Evolutionary conservation across 2,888 invertebrate species (phyloP).

Genomic region (Merodon equestris): DNA sequence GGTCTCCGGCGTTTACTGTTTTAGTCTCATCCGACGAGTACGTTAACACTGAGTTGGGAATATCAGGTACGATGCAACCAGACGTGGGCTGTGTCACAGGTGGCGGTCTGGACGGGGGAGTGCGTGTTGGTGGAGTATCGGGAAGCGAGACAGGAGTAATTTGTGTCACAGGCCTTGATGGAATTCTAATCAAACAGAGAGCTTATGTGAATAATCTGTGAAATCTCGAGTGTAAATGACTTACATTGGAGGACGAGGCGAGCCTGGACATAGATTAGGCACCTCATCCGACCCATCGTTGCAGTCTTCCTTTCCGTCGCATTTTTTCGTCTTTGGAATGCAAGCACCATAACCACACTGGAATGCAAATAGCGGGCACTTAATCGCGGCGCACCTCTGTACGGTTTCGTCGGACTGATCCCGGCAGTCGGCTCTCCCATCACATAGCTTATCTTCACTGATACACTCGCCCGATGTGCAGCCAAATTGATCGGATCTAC

Average conservation of each 20-base stretch:
- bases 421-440: conserved; percentile 75
- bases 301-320: conserved; percentile 71
- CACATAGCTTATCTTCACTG: conserved; percentile 71
- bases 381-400: conserved; percentile 50
- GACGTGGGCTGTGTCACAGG: neutral
- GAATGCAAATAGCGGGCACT: conserved; percentile 72
- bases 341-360: conserved; percentile 74
- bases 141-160: too few relatives aligned
- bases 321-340: conserved; percentile 65
- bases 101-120: neutral
- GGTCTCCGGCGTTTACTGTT: conserved; percentile 8
- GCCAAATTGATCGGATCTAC: conserved; percentile 50
- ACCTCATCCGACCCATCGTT: conserved; percentile 73
- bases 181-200: too few relatives aligned
- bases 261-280: conserved; percentile 60
- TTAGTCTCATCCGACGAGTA: neutral
- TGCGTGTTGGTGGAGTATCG: conserved; percentile 3
- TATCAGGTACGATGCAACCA: conserved; percentile 27
- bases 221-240: too few relatives aligned
- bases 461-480: conserved; percentile 71
- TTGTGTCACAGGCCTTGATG: too few relatives aligned
- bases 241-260: neutral
- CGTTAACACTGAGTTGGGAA: conserved; percentile 18
- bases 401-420: conserved; percentile 72
- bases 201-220: too few relatives aligned